Base-by-base conservation (phyloP, 2,888 invertebrate species). In the Drosophila neotestacea region DNA sequence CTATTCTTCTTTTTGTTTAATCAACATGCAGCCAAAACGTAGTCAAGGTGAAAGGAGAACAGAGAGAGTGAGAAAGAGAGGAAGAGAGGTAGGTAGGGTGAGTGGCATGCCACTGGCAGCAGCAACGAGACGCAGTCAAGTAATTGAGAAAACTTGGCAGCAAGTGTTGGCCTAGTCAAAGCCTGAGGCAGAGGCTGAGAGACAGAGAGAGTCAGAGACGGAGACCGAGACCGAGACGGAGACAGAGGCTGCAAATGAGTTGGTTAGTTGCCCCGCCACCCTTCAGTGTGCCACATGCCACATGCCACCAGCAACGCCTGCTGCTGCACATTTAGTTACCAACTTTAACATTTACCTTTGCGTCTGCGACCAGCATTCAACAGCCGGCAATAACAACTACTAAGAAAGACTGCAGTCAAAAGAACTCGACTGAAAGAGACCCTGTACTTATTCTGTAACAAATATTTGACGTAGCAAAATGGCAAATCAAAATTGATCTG, bases 121-220 rank as follows among this genome's bases (percentile, higher is more conserved):
- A 22, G 22, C 59, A 64, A 41, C 34, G 41, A 52, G 60, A 41
- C 59, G 51, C 55, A 55, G 70, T 68, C 69, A 81, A 85, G 85
- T 86, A 84, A 79, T 84, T 85, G 83, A 81, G 86, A 84, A 83
- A 85, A 85, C 81, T 85, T 83, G 70, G 69, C 77, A 73, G 74
- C 85, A 80, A 80, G 81, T 79, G 82, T 65, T 64, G 64, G 64
- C 64, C 64, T 48, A 48, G 63, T 28, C 63, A 56, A 55, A 58
- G 72, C 56, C 70, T 47, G 36, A 48, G 72, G 65, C 71, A 73
- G 72, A 54, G 70, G 47, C 50, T 58, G 51, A 13, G 32, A 30
- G 34, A 30, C 36, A 39, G 46, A 55, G 46, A 13, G 46, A 13
- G 22, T 22, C 32, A 22, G 48, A 38, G n/a, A n/a, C 6, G 4